These are phyloP conservation scores for Myotis myotis DNA, from an alignment of 2,797 vertebrate genomes.

Conservation along the genomic window DNA sequence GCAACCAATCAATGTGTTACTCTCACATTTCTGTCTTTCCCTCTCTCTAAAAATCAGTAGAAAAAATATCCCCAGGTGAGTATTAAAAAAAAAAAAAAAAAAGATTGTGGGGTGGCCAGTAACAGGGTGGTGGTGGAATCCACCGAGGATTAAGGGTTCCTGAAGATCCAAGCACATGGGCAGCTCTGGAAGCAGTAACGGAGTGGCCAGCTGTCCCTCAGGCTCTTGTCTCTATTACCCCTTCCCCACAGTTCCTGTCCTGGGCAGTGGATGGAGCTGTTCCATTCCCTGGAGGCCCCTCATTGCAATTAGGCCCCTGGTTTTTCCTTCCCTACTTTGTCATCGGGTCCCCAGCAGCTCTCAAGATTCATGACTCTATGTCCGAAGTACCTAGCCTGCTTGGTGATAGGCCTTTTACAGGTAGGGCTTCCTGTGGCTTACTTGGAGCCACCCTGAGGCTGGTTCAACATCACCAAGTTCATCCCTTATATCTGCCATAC, in stretches of 20 bases:
- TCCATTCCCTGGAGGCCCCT: not conserved
- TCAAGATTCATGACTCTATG: not conserved
- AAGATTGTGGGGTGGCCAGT: not conserved
- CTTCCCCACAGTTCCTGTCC: not conserved
- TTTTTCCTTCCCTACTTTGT: not conserved
- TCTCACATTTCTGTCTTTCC: no score
- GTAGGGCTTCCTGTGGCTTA: not conserved
- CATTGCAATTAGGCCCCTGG: not conserved
- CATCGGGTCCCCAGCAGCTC: not conserved
- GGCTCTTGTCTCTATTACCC: not conserved
- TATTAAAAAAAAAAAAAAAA: not conserved
- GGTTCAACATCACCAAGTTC: not conserved
- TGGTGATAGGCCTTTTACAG: not conserved
- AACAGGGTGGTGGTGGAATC: not conserved
- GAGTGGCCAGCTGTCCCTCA: not conserved
- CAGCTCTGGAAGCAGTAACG: not conserved
- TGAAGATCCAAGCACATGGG: not conserved
- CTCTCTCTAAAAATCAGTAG: no score
- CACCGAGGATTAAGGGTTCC: not conserved
- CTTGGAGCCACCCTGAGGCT: not conserved
- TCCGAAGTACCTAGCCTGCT: not conserved
- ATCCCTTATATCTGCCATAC: fast-evolving
- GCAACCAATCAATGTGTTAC: no score
- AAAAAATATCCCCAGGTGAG: no score
- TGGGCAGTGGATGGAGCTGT: not conserved